A percentile compares a stretch with the other conserved stretches of the same genome.
Evolutionary conservation across 2,888 invertebrate species (phyloP).

Genomic region (Hydrotaea cyrtoneurina): DNA sequence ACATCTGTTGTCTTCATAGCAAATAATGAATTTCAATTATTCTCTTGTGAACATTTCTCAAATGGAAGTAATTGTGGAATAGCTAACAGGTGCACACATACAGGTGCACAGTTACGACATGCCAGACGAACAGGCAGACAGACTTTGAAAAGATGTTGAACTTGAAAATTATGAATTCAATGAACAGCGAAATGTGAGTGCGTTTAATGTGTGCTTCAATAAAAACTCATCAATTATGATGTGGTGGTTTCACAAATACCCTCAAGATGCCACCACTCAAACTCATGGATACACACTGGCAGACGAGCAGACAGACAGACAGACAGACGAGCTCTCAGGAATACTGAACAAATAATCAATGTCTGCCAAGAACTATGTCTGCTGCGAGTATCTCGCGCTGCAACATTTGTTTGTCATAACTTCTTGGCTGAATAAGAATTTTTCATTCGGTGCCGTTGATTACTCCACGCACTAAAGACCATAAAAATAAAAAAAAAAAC

Average conservation of each 20-base stretch:
- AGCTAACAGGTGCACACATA: not conserved
- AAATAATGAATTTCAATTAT: constrained; percentile 46
- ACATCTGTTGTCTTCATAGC: constrained; percentile 34
- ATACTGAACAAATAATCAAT: not conserved
- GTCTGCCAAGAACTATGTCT: not conserved
- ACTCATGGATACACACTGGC: not conserved
- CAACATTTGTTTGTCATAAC: too few species aligned
- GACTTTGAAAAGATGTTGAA: constrained; percentile 4
- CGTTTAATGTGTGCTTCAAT: not conserved
- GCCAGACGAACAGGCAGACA: not conserved
- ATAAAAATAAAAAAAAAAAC: too few species aligned
- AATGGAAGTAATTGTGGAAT: constrained; percentile 29
- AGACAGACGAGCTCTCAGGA: not conserved
- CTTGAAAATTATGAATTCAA: constrained; percentile 2
- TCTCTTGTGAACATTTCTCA: constrained; percentile 23
- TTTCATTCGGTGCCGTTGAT: too few species aligned
- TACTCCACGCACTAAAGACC: too few species aligned
- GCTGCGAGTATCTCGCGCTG: too few species aligned
- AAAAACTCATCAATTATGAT: not conserved
- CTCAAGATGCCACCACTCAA: not conserved
- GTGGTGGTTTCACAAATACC: not conserved
- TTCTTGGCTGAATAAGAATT: too few species aligned
- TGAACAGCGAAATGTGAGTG: not conserved
- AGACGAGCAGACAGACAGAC: not conserved
- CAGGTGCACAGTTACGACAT: not conserved